Conservation (phyloP, 2,888 invertebrate genomes). For the Agrypnus murinus region DNA sequence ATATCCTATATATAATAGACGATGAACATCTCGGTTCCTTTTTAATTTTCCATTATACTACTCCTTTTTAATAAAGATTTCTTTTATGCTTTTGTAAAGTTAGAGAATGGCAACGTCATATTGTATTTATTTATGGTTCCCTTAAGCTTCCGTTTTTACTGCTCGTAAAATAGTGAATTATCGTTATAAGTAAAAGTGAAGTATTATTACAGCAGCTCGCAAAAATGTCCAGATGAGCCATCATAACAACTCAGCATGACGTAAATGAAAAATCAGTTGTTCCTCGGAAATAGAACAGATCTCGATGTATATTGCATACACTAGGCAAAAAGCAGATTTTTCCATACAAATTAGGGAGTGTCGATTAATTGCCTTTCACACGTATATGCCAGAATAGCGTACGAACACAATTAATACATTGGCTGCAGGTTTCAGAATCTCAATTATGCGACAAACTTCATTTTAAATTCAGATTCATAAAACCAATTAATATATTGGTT, state of each 20-base stretch:
- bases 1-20: neutral
- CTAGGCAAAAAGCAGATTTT: too few relatives aligned
- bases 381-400: too few relatives aligned
- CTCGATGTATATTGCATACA: too few relatives aligned
- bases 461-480: too few relatives aligned
- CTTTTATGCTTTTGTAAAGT: conserved; percentile 15
- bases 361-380: too few relatives aligned
- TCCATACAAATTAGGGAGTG: too few relatives aligned
- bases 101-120: conserved; percentile 2
- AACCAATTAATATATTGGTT: too few relatives aligned
- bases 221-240: conserved; percentile 30
- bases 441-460: too few relatives aligned
- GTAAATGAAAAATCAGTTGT: conserved; percentile 24
- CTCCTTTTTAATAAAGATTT: conserved; percentile 13
- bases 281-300: too few relatives aligned
- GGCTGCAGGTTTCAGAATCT: too few relatives aligned
- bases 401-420: too few relatives aligned
- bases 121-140: conserved; percentile 21
- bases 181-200: conserved; percentile 27
- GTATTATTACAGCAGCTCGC: conserved; percentile 10
- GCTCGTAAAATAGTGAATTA: conserved; percentile 18
- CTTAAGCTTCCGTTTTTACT: conserved; percentile 15
- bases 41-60: conserved; percentile 21
- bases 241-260: conserved; percentile 25
- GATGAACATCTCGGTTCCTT: neutral